Base-by-base conservation (phyloP, 2,797 vertebrate genomes). In the Lerista edwardsae region DNA sequence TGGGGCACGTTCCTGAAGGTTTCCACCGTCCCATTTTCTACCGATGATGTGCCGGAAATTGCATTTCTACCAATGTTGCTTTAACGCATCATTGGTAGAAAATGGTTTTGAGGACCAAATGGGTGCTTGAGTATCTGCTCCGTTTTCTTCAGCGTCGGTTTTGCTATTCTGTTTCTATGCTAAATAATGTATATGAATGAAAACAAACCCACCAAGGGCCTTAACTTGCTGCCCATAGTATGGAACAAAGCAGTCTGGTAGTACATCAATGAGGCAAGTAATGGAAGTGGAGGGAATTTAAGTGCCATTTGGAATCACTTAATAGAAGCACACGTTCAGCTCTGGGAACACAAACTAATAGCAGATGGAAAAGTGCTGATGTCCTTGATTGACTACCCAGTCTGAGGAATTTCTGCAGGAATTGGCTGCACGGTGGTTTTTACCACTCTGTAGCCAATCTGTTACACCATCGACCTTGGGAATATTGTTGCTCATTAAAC, bases 111-210 rank as follows among this genome's bases (percentile, higher is more conserved):
- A 57, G 65, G 31, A 25, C 2, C n/a, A 59, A 59, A 36, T 47
- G 36, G 64, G 39, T 51, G 19, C 27, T 84, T 74, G 39, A 72
- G 47, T 39, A 62, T 6, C 64, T 23, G 51, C 51, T 76, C 55
- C 6, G 34, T n/a, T 81, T 82, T 71, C 15, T 64, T 86, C 73
- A 39, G 8, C 7, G 75, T 75, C 29, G 29, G 39, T 47, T 51
- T 51, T 68, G 41, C 25, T 69, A 61, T 75, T 61, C 57, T 80
- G 62, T 68, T 69, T 80, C 6, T n/a, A 31, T 86, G 51, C 55
- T 76, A 75, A 84, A 75, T 87, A 76, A 80, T 80, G 75, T 67
- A 87, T 79, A 47, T 39, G 27, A 79, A 87, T 79, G 79, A 61
- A 83, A 69, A 83, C 27, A 41, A 65, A 80, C 75, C 31, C 17